These are phyloP conservation scores for Latrodectus hesperus DNA, from an alignment of 2,888 invertebrate species.

Conservation along the genomic window DNA sequence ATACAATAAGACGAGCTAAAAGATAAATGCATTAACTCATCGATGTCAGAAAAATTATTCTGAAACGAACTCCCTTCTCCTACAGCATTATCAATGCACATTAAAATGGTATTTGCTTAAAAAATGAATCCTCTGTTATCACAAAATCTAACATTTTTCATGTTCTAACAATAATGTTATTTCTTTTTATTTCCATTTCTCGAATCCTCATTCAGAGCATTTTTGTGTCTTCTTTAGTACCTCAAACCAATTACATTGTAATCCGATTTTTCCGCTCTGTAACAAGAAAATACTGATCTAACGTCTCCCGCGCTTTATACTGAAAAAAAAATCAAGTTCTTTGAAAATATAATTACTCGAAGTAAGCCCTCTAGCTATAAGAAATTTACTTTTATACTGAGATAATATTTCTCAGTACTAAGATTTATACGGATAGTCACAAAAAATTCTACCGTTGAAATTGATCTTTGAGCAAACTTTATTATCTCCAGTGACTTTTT, in stretches of 20 bases:
- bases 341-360: not conserved
- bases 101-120: no score
- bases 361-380: conserved; percentile 3
- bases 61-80: no score
- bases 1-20: no score
- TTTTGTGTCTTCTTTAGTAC: not conserved
- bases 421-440: not conserved
- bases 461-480: conserved; percentile 1
- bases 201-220: not conserved
- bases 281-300: not conserved
- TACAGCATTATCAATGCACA: no score
- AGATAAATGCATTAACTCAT: no score
- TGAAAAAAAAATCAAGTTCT: not conserved
- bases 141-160: no score
- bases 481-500: not conserved
- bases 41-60: no score
- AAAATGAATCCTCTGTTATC: no score
- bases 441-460: not conserved
- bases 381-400: not conserved
- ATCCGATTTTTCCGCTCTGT: conserved; percentile 2
- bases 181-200: no score
- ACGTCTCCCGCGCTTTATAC: not conserved
- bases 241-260: not conserved
- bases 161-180: no score
- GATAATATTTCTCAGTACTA: not conserved